Conservation (phyloP, 2,797 vertebrate species). For the Simalia tracyae region DNA sequence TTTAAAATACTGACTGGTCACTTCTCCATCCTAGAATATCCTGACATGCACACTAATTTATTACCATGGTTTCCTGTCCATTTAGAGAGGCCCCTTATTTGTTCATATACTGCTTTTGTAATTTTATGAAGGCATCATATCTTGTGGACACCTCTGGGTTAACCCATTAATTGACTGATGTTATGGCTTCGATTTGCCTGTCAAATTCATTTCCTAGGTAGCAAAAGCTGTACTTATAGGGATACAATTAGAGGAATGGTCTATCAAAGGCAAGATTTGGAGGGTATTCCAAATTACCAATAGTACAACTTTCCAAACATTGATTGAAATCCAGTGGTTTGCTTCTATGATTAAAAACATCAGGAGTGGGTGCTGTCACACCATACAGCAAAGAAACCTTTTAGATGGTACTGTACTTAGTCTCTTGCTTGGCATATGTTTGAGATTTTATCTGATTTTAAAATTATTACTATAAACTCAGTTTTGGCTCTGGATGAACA, state of each 20-base stretch:
- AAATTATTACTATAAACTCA: not conserved
- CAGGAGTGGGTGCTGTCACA: not conserved
- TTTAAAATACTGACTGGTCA: not conserved
- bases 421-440: not conserved
- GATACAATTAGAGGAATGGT: not conserved
- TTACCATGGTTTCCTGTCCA: not conserved
- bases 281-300: not conserved
- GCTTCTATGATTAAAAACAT: not conserved
- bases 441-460: not conserved
- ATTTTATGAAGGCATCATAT: not conserved
- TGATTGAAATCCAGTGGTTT: not conserved
- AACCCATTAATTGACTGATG: not conserved
- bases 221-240: too few relatives aligned
- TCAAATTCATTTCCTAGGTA: not conserved
- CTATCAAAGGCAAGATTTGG: not conserved
- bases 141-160: not conserved
- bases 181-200: not conserved
- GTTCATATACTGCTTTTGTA: not conserved
- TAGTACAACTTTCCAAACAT: not conserved
- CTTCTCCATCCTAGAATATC: not conserved
- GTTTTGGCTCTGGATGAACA: not conserved
- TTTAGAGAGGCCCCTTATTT: not conserved
- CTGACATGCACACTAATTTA: not conserved
- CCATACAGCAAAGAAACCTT: not conserved
- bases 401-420: not conserved